Evolutionary conservation across 2,888 invertebrate genomes (phyloP).

Genomic region (Nipponacmea schrenckii): DNA sequence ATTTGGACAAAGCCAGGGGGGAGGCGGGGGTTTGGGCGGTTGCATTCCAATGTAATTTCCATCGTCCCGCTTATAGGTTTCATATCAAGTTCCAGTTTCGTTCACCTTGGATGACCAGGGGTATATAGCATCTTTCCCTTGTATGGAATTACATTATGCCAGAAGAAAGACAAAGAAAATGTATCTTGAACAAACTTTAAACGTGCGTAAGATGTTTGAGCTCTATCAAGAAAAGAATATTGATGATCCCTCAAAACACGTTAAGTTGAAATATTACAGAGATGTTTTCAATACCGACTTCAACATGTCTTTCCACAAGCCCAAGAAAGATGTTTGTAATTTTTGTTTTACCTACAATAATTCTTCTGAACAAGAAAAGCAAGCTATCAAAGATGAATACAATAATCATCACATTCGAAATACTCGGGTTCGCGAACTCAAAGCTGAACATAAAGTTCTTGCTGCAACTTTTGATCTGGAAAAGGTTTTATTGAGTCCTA

Average conservation of each 20-base stretch:
- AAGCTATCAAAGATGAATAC: not conserved
- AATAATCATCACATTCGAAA: not conserved
- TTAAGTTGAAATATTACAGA: constrained; percentile 9
- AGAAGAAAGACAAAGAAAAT: not conserved
- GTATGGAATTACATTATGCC: constrained; percentile 6
- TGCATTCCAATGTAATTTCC: too few species aligned
- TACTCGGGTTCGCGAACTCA: not conserved
- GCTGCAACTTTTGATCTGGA: not conserved
- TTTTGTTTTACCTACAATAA: not conserved
- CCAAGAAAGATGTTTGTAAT: constrained; percentile 6
- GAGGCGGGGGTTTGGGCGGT: too few species aligned
- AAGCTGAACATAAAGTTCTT: not conserved
- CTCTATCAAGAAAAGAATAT: constrained; percentile 7
- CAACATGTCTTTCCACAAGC: constrained; percentile 10
- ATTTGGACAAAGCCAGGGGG: too few species aligned
- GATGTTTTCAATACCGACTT: constrained; percentile 13
- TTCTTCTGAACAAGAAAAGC: not conserved
- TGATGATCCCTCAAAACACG: not conserved
- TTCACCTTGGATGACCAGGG: too few species aligned
- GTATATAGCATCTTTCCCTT: not conserved
- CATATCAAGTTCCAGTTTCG: too few species aligned
- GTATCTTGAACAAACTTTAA: not conserved
- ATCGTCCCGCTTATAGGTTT: too few species aligned
- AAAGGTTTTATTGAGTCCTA: not conserved
- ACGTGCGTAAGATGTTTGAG: constrained; percentile 3